Conservation (phyloP, 2,113 vertebrate genomes). For the Thunnus maccoyii region DNA sequence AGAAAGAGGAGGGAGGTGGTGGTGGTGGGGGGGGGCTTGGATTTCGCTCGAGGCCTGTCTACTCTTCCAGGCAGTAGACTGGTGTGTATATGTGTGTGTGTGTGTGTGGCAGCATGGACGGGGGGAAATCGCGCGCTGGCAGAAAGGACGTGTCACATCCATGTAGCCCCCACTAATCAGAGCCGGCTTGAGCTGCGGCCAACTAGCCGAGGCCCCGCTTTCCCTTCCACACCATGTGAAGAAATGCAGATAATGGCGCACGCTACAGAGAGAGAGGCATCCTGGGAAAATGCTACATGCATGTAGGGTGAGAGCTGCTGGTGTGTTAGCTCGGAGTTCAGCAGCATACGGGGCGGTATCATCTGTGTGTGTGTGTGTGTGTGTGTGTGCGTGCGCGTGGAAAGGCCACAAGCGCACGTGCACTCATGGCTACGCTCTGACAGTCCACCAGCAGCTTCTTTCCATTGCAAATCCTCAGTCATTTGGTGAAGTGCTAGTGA, state of each 20-base stretch:
- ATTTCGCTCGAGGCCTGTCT: constrained; percentile 89
- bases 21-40: constrained; percentile 55
- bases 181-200: constrained; percentile 81
- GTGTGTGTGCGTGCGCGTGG: constrained; percentile 24
- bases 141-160: constrained; percentile 88
- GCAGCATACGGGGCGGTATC: constrained; percentile 55
- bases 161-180: constrained; percentile 89
- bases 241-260: constrained; percentile 87
- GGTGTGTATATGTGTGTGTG: constrained; percentile 60
- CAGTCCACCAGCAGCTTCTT: constrained; percentile 61
- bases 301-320: constrained; percentile 72
- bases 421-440: constrained; percentile 54
- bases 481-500: constrained; percentile 95
- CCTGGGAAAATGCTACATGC: constrained; percentile 71
- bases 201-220: constrained; percentile 50
- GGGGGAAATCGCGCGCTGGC: constrained; percentile 82
- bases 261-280: constrained; percentile 70
- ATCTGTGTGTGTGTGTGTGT: not conserved
- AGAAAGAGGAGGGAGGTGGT: constrained; percentile 14
- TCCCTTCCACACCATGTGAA: constrained; percentile 83
- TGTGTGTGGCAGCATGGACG: constrained; percentile 31
- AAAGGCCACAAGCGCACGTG: constrained; percentile 45
- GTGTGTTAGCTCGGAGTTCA: constrained; percentile 59
- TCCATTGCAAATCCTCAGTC: constrained; percentile 83
- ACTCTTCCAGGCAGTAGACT: constrained; percentile 86